Evolutionary conservation across 2,888 invertebrate genomes (phyloP).

Genomic region (Ormyrus thymus): DNA sequence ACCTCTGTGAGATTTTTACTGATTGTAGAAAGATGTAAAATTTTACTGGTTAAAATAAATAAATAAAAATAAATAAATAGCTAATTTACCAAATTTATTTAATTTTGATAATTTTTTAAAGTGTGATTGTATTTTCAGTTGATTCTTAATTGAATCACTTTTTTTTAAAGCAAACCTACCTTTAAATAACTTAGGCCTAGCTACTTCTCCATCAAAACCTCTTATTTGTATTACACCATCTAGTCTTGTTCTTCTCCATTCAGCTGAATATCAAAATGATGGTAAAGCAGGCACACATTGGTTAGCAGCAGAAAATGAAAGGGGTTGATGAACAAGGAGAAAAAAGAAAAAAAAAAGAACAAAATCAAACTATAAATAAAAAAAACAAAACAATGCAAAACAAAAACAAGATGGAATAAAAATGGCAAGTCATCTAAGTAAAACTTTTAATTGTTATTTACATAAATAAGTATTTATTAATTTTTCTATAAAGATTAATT

Average conservation of each 20-base stretch:
- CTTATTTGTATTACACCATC: conserved; percentile 64
- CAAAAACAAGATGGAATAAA: conserved; percentile 30
- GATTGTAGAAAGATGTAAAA: too few species aligned
- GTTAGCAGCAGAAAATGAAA: conserved; percentile 66
- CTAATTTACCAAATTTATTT: too few species aligned
- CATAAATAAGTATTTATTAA: too few species aligned
- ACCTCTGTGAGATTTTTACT: too few species aligned
- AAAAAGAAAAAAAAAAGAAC: conserved; percentile 56
- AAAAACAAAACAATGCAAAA: conserved; percentile 40
- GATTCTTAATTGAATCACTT: conserved; percentile 18
- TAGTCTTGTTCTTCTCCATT: conserved; percentile 70
- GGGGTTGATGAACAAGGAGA: conserved; percentile 60
- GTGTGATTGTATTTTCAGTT: neutral
- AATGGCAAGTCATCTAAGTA: conserved; percentile 28
- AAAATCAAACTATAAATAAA: conserved; percentile 47
- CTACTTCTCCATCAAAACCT: conserved; percentile 65
- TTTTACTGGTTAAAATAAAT: too few species aligned
- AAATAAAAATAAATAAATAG: too few species aligned
- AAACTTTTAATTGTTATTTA: neutral
- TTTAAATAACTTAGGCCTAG: conserved; percentile 65
- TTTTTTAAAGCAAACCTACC: conserved; percentile 64
- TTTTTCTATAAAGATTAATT: too few species aligned
- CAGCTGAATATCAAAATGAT: conserved; percentile 68
- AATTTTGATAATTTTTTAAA: too few species aligned
- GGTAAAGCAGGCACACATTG: conserved; percentile 67